Conservation (phyloP, 1,140 invertebrate genomes). For the Linepithema humile region DNA sequence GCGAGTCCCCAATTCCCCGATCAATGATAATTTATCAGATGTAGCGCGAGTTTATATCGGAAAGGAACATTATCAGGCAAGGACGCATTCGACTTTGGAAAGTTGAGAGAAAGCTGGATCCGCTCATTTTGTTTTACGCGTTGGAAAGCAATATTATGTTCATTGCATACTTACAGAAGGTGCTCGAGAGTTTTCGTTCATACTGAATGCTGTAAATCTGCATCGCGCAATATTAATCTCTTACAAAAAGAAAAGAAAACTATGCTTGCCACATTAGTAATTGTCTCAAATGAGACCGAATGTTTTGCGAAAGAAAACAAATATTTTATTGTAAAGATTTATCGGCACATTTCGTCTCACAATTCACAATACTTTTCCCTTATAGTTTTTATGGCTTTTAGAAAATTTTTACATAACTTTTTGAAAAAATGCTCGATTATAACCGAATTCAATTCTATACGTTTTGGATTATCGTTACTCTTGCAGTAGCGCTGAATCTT, state of each 20-base stretch:
- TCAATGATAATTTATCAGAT: conserved; percentile 4
- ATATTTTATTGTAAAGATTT: not conserved
- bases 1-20: not conserved
- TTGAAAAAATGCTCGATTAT: no score
- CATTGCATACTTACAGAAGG: not conserved
- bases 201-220: not conserved
- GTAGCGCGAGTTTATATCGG: not conserved
- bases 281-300: not conserved
- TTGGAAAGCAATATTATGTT: conserved; percentile 46
- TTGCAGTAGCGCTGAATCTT: no score
- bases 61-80: not conserved
- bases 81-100: conserved; percentile 40
- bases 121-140: conserved; percentile 38
- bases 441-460: no score
- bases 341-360: no score
- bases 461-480: no score
- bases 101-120: conserved; percentile 51
- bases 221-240: not conserved
- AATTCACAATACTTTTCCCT: no score
- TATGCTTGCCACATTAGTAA: not conserved
- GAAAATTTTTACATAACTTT: no score
- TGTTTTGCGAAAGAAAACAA: not conserved
- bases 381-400: no score
- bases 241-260: not conserved
- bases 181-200: conserved; percentile 2